Conservation (phyloP, 2,113 vertebrate species). For the Microcebus jonahi region DNA sequence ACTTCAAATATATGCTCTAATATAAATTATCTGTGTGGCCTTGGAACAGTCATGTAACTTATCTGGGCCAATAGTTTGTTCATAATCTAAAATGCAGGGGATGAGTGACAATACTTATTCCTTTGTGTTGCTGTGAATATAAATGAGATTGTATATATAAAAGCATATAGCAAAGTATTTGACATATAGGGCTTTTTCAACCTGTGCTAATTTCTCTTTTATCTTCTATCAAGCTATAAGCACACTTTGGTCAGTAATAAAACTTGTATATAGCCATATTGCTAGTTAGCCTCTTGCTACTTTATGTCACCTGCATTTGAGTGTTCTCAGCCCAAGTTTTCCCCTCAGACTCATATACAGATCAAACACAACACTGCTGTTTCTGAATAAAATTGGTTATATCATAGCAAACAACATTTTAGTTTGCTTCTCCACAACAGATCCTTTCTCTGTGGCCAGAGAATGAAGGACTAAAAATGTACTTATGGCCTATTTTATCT, state of each 20-base stretch:
- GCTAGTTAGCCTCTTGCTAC: neutral
- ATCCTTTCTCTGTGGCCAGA: neutral
- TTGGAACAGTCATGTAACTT: neutral
- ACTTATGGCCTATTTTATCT: neutral
- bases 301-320: neutral
- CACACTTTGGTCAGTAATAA: neutral
- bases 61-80: neutral
- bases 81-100: neutral
- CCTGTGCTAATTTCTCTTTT: neutral
- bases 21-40: neutral
- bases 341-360: neutral
- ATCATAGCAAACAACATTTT: neutral
- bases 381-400: neutral
- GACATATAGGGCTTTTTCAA: neutral
- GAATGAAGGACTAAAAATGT: neutral
- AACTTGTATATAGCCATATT: neutral
- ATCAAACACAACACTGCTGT: neutral
- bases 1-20: neutral
- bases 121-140: neutral
- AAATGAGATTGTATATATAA: neutral
- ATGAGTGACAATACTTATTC: neutral
- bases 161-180: neutral
- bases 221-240: neutral
- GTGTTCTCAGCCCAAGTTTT: neutral
- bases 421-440: neutral